Evolutionary conservation across 1,140 invertebrate genomes (phyloP).

Genomic region (Ditylenchus dipsaci): DNA sequence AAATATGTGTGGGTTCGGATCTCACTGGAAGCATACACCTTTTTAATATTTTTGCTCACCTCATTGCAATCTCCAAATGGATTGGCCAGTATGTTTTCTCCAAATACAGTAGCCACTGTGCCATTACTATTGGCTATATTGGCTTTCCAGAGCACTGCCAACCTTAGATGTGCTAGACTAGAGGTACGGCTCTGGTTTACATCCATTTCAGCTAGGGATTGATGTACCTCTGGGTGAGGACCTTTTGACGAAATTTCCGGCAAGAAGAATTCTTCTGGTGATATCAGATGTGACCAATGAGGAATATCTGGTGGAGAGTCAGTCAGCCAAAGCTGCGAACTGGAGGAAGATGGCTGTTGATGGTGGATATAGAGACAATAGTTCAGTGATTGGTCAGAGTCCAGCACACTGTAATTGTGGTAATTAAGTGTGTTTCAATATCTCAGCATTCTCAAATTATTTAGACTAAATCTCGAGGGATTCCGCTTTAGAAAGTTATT

Average conservation of each 20-base stretch:
- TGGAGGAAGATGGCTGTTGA: neutral
- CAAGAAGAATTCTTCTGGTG: neutral
- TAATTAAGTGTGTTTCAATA: too few species aligned
- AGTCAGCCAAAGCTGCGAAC: constrained; percentile 1
- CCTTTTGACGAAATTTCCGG: too few species aligned
- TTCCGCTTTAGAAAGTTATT: too few species aligned
- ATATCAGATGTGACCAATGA: constrained; percentile 11
- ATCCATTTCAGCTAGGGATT: neutral
- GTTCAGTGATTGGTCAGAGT: constrained; percentile 10
- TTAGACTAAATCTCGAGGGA: too few species aligned
- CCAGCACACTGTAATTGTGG: constrained; percentile 16
- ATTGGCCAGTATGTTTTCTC: neutral
- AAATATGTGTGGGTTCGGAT: too few species aligned
- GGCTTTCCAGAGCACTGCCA: constrained; percentile 17
- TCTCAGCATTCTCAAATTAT: too few species aligned
- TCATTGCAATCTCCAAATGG: neutral
- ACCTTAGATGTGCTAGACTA: neutral
- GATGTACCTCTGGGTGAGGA: too few species aligned
- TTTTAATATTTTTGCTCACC: too few species aligned
- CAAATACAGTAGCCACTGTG: constrained; percentile 16
- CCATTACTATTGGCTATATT: constrained; percentile 15
- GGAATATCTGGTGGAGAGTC: constrained; percentile 8
- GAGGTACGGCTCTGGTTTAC: too few species aligned
- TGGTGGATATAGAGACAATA: constrained; percentile 17
- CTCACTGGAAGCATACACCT: too few species aligned